Evolutionary conservation across 1,140 invertebrate species (phyloP).

Genomic region (Ridgeia piscesae): DNA sequence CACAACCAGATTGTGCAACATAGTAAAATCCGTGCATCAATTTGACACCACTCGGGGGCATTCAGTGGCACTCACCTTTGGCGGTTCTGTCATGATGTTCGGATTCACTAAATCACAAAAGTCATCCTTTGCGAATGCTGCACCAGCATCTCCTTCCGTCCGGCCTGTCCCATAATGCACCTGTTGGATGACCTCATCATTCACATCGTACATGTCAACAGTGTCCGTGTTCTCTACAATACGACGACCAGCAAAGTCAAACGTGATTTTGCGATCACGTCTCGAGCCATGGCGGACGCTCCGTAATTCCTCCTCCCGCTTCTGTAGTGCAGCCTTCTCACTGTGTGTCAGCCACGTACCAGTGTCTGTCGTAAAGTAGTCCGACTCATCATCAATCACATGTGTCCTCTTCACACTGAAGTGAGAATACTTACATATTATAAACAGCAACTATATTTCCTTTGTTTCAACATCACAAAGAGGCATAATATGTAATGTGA

Average conservation of each 20-base stretch:
- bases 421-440: not conserved
- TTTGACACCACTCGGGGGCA: not conserved
- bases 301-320: conserved; percentile 71
- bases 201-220: conserved; percentile 51
- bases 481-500: not conserved
- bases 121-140: conserved; percentile 2
- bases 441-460: conserved; percentile 15
- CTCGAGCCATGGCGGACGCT: conserved; percentile 72
- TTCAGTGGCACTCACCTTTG: not conserved
- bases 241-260: conserved; percentile 79
- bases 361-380: conserved; percentile 83
- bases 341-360: conserved; percentile 75
- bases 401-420: conserved; percentile 77
- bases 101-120: conserved; percentile 36
- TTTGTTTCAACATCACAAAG: not conserved
- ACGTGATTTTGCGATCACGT: conserved; percentile 67
- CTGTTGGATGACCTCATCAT: conserved; percentile 56
- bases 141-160: not conserved
- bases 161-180: not conserved
- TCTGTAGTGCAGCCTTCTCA: conserved; percentile 70
- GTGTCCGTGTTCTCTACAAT: conserved; percentile 58
- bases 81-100: not conserved
- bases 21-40: no score
- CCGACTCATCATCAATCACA: conserved; percentile 92
- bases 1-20: no score